A percentile compares a stretch with the other conserved stretches of the same genome.
These are phyloP conservation scores for Peromyscus attwateri DNA, from an alignment of 2,797 vertebrate genomes.

Conservation along the genomic window DNA sequence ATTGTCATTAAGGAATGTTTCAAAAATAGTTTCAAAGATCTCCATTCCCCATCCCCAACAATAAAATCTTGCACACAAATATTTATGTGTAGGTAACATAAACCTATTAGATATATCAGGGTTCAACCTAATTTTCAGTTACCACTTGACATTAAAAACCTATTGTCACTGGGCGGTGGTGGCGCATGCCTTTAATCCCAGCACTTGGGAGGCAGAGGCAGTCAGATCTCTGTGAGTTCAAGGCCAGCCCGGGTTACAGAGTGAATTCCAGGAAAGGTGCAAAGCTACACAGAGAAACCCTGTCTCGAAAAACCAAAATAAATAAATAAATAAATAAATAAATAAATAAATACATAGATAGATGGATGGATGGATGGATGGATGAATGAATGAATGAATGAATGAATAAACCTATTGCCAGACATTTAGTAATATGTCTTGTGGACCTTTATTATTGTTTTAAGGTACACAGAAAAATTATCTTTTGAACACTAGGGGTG, in stretches of 20 bases:
- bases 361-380: too few species aligned
- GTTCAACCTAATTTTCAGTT: slow-evolving; percentile 32
- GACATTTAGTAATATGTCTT: slow-evolving; percentile 26
- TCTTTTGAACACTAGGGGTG: not conserved
- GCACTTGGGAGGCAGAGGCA: too few species aligned
- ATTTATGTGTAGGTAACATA: slow-evolving; percentile 16
- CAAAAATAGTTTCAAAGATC: slow-evolving; percentile 43
- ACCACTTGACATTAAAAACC: slow-evolving; percentile 22
- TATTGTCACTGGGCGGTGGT: not conserved
- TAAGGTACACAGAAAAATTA: slow-evolving; percentile 20
- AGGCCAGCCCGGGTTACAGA: too few species aligned
- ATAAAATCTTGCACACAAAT: not conserved
- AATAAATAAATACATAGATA: too few species aligned
- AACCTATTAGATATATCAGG: slow-evolving; percentile 8
- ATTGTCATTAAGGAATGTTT: slow-evolving; percentile 16
- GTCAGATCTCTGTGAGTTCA: too few species aligned
- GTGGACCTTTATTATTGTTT: slow-evolving; percentile 4
- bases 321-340: too few species aligned
- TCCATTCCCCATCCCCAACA: not conserved
- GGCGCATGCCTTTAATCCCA: too few species aligned
- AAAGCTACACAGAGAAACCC: too few species aligned
- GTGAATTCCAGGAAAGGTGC: too few species aligned
- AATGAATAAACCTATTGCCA: not conserved
- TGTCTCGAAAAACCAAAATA: too few species aligned
- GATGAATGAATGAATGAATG: too few species aligned